Evolutionary conservation across 2,888 invertebrate genomes (phyloP), one percentile per base, ranked within the genome.

Genomic region (Aleiodes leptofemur): DNA sequence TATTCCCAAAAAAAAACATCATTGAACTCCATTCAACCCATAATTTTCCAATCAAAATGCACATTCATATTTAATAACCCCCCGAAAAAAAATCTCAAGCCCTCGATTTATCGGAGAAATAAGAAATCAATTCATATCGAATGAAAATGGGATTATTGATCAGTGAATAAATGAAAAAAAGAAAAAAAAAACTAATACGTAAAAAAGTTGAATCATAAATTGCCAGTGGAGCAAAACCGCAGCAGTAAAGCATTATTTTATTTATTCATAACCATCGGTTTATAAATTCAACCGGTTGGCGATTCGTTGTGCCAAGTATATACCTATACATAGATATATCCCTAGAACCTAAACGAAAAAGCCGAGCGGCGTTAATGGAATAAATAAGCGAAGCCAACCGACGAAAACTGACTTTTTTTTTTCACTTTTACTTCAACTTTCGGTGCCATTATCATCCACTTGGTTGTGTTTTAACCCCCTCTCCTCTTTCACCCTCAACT

Each of bases 221-320:
- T 23, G 59, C n/a, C 31, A 9, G 59, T 29, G 68, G 23, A 50
- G 16, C 14, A 51, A 51, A 53, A 69, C 29, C 34, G 51, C 34
- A 53, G 69, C 53, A 55, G 13, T 57, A 57, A 29, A 29, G 31
- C 53, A 55, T 29, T 34, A 69, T 69, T 51, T 55, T 69, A 55
- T 69, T 69, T 55, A 69, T 69, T 69, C 69, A 69, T 69, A 55
- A 69, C 69, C 61, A 53, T 69, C 34, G 69, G 69, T 55, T 69
- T 68, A 69, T 69, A 34, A 55, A 69, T 69, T 55, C 53, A 31
- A 43, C 50, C 53, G 69, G 23, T 61, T 31, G 55, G 69, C 53
- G 53, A 69, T 69, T 53, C 51, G 69, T 69, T 31, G 69, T 53
- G 31, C 31, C 61, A 38, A 38, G 61, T 61, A 31, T 38, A 34